Percentiles rank a stretch among this genome's conserved stretches.
Evolutionary conservation across 2,113 vertebrate species (phyloP).

Genomic region (Conger conger): DNA sequence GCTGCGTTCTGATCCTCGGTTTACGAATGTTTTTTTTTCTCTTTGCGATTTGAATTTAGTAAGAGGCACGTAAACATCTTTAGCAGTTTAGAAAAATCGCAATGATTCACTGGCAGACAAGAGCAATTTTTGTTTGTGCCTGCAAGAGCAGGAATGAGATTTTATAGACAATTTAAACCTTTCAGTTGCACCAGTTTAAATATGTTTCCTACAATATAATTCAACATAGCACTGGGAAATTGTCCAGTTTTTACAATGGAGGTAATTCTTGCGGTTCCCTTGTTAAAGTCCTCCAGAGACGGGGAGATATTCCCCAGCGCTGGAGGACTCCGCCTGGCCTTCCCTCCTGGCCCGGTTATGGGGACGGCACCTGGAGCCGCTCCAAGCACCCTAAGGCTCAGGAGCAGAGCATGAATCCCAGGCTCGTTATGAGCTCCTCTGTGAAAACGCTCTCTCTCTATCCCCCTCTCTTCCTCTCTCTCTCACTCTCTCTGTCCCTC

Average conservation of each 20-base stretch:
- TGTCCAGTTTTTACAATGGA: constrained; percentile 50
- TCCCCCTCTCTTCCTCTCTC: constrained; percentile 33
- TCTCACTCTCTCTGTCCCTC: too few species aligned
- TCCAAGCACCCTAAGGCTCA: constrained; percentile 53
- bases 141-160: constrained; percentile 55
- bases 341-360: constrained; percentile 51
- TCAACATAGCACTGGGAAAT: constrained; percentile 60
- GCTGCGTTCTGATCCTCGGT: not conserved
- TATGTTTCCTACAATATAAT: constrained; percentile 69
- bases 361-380: constrained; percentile 54
- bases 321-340: constrained; percentile 49
- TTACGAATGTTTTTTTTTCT: constrained; percentile 4
- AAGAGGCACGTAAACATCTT: constrained; percentile 34
- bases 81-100: constrained; percentile 27
- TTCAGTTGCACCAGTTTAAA: constrained; percentile 55
- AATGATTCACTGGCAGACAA: constrained; percentile 33
- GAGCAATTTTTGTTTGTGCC: constrained; percentile 49
- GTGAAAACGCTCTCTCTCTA: constrained; percentile 29
- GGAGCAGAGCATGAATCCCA: constrained; percentile 41
- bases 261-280: constrained; percentile 58
- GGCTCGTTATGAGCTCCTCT: constrained; percentile 30
- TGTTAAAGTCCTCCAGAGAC: constrained; percentile 51
- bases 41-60: constrained; percentile 23
- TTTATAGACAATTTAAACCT: constrained; percentile 69
- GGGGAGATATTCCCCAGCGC: constrained; percentile 45